Base-by-base conservation (phyloP, 2,113 vertebrate species). In the Pao palembangensis region DNA sequence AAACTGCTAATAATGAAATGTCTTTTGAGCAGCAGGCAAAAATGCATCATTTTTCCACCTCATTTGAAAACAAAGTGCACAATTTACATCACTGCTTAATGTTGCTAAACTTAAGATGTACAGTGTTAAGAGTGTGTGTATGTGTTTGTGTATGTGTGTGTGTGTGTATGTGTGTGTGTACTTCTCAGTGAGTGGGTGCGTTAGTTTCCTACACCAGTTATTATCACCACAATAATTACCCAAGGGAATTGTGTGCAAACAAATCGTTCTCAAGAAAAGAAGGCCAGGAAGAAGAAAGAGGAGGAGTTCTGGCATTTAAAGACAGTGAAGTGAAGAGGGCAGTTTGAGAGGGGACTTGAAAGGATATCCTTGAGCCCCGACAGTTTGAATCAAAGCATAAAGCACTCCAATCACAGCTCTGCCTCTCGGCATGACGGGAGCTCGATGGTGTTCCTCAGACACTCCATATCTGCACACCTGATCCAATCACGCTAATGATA, bases 211-310 rank as follows among this genome's bases (percentile, higher is more conserved):
- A 85, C 80, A 85, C 69, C 63, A 81, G 79, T 78, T 79, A 86
- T 88, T 88, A 88, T 79, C 84, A 85, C 64, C 71, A 71, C 67
- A 57, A 77, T 86, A 85, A 88, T 88, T 86, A 86, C 77, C 81
- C 82, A 74, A 48, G 80, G 75, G 86, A 47, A 79, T 73, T 83
- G 73, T 79, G 86, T 82, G 84, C 82, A 85, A 86, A 88, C 84
- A 88, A 86, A 83, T 75, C 76, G 75, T 70, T 75, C 71, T 72
- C 70, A 84, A 81, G 79, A 73, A 81, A 75, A 73, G 53, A 67
- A 69, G 41, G 54, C 70, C 61, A 55, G 38, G 38, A 75, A 77
- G 77, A 75, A 76, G 74, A 21, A 43, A 46, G 62, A 62, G 55
- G 69, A 62, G 73, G 66, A 76, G 72, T 41, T 58, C 19, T n/a